Percentiles rank a stretch among this genome's conserved stretches.
phyloP scores from a whole-genome alignment of 2,888 invertebrate species.

The Amphipyra berbera region DNA sequence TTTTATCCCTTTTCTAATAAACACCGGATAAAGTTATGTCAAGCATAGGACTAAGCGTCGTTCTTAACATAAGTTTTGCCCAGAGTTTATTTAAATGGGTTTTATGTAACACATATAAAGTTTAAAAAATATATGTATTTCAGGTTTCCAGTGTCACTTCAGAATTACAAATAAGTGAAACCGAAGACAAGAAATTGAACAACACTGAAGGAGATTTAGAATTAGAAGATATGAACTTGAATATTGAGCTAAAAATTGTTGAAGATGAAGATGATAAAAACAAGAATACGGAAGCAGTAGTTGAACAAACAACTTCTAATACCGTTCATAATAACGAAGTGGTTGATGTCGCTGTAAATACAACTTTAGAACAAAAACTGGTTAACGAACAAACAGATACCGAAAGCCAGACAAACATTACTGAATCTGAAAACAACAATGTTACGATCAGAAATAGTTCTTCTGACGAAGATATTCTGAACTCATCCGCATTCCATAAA shows the following conservation, averaged over 20 bases:
- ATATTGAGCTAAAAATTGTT: constrained; percentile 85
- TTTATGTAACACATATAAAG: neutral
- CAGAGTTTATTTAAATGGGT: too few species aligned
- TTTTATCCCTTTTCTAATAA: neutral
- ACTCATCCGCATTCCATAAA: constrained; percentile 78
- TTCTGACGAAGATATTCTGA: constrained; percentile 76
- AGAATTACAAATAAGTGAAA: constrained; percentile 72
- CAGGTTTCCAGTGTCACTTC: constrained; percentile 75
- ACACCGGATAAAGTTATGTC: neutral
- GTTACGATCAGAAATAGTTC: constrained; percentile 60
- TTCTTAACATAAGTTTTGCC: too few species aligned
- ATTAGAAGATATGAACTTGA: constrained; percentile 78
- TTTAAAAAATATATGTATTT: constrained; percentile 37
- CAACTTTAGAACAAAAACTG: constrained; percentile 31
- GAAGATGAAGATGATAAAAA: constrained; percentile 81
- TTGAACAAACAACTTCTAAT: constrained; percentile 29
- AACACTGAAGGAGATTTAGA: constrained; percentile 73
- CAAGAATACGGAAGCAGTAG: constrained; percentile 38
- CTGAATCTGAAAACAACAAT: constrained; percentile 49
- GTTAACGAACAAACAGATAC: constrained; percentile 36
- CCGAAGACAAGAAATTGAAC: constrained; percentile 62
- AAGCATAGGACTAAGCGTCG: neutral
- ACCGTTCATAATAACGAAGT: constrained; percentile 35
- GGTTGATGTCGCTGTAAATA: constrained; percentile 26
- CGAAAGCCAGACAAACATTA: constrained; percentile 43